Conservation (phyloP, 2,797 vertebrate species). For the Salarias fasciatus region DNA sequence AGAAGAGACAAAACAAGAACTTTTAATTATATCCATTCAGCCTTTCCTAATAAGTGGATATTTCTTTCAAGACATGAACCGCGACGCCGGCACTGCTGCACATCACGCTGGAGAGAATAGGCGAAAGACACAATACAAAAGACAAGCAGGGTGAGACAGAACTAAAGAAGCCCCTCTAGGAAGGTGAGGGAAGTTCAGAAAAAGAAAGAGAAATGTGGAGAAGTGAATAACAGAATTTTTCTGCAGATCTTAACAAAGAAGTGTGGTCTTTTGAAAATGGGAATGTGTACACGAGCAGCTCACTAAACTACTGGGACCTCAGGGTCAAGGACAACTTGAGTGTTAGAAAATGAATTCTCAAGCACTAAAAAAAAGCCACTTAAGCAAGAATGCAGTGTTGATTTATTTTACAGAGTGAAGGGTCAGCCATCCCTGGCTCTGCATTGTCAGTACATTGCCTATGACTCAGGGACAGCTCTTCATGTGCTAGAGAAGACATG, state of each 20-base stretch:
- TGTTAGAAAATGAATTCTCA: conserved; percentile 88
- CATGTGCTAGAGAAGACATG: conserved; percentile 40
- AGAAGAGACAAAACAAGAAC: background rate
- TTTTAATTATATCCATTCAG: conserved; percentile 29
- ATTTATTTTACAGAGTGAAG: conserved; percentile 89
- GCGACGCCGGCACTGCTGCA: conserved; percentile 21
- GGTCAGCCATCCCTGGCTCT: conserved; percentile 78
- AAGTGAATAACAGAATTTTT: conserved; percentile 7
- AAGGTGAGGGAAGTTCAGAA: conserved; percentile 15
- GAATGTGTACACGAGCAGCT: conserved; percentile 81
- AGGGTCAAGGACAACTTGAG: conserved; percentile 88
- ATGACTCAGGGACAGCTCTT: conserved; percentile 84
- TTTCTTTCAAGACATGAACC: conserved; percentile 48
- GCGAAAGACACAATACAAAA: conserved; percentile 26
- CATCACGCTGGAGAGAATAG: conserved; percentile 14
- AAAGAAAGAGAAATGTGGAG: conserved; percentile 13
- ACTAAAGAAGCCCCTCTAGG: background rate
- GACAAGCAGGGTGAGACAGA: background rate
- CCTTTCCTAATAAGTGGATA: conserved; percentile 42
- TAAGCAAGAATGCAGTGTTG: conserved; percentile 91
- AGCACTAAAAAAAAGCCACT: conserved; percentile 89
- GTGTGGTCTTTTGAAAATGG: conserved; percentile 61
- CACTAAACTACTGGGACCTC: conserved; percentile 85
- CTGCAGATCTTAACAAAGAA: conserved; percentile 28
- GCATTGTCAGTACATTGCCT: conserved; percentile 77